These are phyloP conservation scores for Parapristionchus giblindavisi DNA, from an alignment of 2,888 invertebrate species.

Conservation along the genomic window DNA sequence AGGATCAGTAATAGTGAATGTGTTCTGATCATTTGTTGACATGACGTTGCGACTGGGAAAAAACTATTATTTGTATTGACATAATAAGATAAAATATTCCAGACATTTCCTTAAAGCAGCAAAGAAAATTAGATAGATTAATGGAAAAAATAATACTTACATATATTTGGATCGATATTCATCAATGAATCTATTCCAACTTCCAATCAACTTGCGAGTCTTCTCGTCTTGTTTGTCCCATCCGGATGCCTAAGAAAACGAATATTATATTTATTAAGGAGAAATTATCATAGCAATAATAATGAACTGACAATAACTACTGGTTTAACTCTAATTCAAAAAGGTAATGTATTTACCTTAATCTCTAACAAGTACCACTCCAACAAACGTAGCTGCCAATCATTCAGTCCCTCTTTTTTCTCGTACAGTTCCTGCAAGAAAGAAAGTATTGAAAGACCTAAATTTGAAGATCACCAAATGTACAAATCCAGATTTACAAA, in stretches of 20 bases:
- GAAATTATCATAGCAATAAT: not conserved
- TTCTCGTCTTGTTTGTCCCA: slow-evolving; percentile 61
- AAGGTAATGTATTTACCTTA: slow-evolving; percentile 3
- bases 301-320: not conserved
- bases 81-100: too few relatives aligned
- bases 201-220: slow-evolving; percentile 60
- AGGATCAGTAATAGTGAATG: slow-evolving; percentile 51
- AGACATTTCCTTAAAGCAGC: too few relatives aligned
- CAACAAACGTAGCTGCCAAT: slow-evolving; percentile 65
- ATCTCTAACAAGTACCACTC: slow-evolving; percentile 57
- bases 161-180: slow-evolving; percentile 64
- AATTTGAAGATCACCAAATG: too few relatives aligned
- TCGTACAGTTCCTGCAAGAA: slow-evolving; percentile 57
- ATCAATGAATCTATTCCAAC: slow-evolving; percentile 63
- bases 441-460: not conserved
- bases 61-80: not conserved
- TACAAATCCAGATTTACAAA: too few relatives aligned
- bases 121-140: not conserved
- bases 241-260: slow-evolving; percentile 53
- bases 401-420: slow-evolving; percentile 53
- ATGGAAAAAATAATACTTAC: slow-evolving; percentile 50
- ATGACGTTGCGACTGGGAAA: slow-evolving; percentile 60
- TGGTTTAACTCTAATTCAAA: not conserved
- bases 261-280: slow-evolving; percentile 10
- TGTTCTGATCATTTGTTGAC: slow-evolving; percentile 63